A percentile compares a stretch with the other conserved stretches of the same genome.
These are phyloP conservation scores for Pygathrix nemaeus DNA, from an alignment of 2,113 vertebrate genomes.

Conservation along the genomic window DNA sequence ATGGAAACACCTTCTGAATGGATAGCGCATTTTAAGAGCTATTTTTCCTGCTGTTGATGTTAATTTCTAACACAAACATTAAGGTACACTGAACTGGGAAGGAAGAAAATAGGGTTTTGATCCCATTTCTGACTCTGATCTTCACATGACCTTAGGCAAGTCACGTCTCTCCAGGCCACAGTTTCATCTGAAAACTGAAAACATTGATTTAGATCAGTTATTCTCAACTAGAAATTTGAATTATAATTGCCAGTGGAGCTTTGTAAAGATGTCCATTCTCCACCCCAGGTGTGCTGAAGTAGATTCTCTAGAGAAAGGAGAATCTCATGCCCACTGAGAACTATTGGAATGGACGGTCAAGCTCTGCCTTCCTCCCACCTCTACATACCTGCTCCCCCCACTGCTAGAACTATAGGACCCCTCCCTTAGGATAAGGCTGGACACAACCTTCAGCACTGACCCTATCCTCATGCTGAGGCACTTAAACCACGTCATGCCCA, in stretches of 20 bases:
- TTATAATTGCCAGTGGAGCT: neutral
- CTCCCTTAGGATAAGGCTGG: neutral
- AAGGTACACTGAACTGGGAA: neutral
- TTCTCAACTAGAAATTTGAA: neutral
- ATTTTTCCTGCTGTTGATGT: neutral
- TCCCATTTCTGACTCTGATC: neutral
- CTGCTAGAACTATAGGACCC: neutral
- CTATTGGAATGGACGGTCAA: neutral
- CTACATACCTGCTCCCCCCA: neutral
- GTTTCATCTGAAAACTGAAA: constrained; percentile 17
- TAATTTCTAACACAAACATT: neutral
- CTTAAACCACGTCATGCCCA: neutral
- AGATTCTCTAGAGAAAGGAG: neutral
- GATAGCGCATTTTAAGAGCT: neutral
- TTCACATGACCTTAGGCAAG: neutral
- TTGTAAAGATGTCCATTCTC: neutral
- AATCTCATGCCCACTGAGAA: neutral
- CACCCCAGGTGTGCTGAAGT: neutral
- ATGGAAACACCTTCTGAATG: neutral
- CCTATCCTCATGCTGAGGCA: neutral
- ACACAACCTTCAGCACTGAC: neutral
- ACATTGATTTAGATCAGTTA: neutral
- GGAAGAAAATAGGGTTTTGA: neutral
- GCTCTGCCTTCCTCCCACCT: neutral
- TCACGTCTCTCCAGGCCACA: neutral